Base-by-base conservation (phyloP, 2,888 invertebrate genomes). In the Hedychridium roseum region DNA sequence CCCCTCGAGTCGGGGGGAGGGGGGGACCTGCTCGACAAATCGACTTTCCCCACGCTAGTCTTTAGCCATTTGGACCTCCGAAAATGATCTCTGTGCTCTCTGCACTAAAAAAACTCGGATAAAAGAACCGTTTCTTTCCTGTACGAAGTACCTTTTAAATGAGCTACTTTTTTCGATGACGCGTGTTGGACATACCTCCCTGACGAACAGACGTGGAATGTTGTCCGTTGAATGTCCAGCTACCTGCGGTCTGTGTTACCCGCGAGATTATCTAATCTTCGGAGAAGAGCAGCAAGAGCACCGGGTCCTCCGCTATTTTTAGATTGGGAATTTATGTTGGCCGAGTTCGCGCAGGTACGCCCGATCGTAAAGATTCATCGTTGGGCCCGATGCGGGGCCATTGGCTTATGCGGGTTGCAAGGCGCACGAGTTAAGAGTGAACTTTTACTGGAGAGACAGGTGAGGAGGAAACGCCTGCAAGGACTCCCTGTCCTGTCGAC, bases 281-380 rank as follows among this genome's bases (percentile, higher is more conserved):
- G n/a, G n/a, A n/a, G n/a, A n/a, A n/a, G n/a, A n/a, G n/a, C n/a
- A n/a, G n/a, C n/a, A n/a, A n/a, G n/a, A n/a, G n/a, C n/a, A n/a
- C n/a, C n/a, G 45, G 16, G 37, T 50, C n/a, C n/a, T n/a, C n/a
- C n/a, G n/a, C n/a, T n/a, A n/a, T n/a, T 43, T 50, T 55, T 55
- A 40, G 54, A 54, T 62, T 60, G 43, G 54, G 50, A 62, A 60
- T 62, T 60, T 57, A 62, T 48, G 58, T 48, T 47, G 23, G 21
- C 12, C 35, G 28, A 32, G 32, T 40, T 39, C 39, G 28, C 12
- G 14, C 27, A 32, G 37, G 11, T 9, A 30, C 16, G 20, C 36
- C 9, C 26, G 12, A 14, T 21, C 21, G 37, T 52, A 45, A 51
- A 54, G 45, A 59, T 56, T 45, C 46, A 50, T 37, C 27, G 31